Evolutionary conservation across 2,888 invertebrate genomes (phyloP), one percentile per base, ranked within the genome.

Genomic region (Drosophila meridiana): DNA sequence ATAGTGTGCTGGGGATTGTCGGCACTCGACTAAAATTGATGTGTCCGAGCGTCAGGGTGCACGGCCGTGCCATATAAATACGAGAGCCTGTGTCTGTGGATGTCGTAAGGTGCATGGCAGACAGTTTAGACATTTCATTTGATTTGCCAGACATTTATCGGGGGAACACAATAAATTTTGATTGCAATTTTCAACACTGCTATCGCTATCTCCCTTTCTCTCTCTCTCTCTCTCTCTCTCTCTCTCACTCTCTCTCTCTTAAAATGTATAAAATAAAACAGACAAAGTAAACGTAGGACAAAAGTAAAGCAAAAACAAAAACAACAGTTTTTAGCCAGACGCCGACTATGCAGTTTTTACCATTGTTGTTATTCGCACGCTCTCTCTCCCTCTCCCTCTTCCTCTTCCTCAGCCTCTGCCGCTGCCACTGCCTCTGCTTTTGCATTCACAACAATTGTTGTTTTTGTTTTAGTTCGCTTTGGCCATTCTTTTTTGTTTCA

Each of bases 131-230:
- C 80, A 80, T 78, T 78, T 76, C 64, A 60, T 82, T 78, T 82
- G 78, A 80, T 82, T 75, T 78, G 82, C 78, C 60, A 75, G 76
- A 82, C 82, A 79, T 69, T 82, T 76, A 82, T 82, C 71, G 79
- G 78, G 69, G 76, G 59, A 78, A 80, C 72, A 81, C 83, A 80
- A 83, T 83, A 83, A 83, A 83, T 83, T 83, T 83, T 82, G 77
- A 80, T 82, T 80, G 78, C 78, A 82, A 82, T 80, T 84, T 84
- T 75, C 80, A 82, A 79, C 79, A 82, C 71, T 76, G 78, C 76
- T 42, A n/a, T n/a, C 36, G 20, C 59, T 14, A 36, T 9, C 59
- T 26, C 47, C 8, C 26, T 57, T 40, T 13, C 40, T 5, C 40
- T 53, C 38, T 30, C 38, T 50, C 30, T 9, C 43, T 4, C 59